Evolutionary conservation across 2,888 invertebrate species (phyloP).

Genomic region (Conus canariensis): DNA sequence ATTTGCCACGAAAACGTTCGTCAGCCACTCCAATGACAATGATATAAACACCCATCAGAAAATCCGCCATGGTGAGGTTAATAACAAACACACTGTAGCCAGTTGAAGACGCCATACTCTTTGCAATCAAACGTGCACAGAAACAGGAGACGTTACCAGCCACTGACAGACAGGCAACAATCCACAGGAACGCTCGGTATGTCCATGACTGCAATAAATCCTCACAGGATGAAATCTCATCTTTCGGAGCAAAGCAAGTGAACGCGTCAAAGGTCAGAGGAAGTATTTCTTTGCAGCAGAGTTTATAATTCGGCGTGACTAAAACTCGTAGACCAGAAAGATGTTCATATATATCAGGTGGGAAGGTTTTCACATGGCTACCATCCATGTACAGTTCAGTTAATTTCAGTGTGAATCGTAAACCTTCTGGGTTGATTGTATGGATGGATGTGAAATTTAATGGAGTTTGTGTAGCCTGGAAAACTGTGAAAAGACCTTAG

Average conservation of each 20-base stretch:
- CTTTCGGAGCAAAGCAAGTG: neutral
- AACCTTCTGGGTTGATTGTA: neutral
- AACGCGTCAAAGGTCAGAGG: neutral
- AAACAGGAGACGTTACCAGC: neutral
- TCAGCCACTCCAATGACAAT: slow-evolving; percentile 59
- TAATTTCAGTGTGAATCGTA: neutral
- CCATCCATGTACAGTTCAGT: neutral
- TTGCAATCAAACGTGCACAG: neutral
- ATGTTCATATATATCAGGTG: neutral
- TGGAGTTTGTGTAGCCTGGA: neutral
- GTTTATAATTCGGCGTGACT: neutral
- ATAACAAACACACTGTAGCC: slow-evolving; percentile 42
- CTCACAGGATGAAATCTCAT: neutral
- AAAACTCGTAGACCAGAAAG: neutral
- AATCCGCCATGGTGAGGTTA: slow-evolving; percentile 46
- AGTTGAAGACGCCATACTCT: neutral
- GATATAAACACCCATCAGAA: slow-evolving; percentile 61
- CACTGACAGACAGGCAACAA: neutral
- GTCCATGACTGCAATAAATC: neutral
- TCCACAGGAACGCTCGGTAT: neutral
- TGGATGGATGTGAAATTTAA: neutral
- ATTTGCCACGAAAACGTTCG: slow-evolving; percentile 55
- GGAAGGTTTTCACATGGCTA: neutral
- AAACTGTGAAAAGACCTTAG: neutral
- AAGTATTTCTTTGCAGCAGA: neutral